phyloP scores from a whole-genome alignment of 2,113 vertebrate genomes.

The Nerophis lumbriciformis region DNA sequence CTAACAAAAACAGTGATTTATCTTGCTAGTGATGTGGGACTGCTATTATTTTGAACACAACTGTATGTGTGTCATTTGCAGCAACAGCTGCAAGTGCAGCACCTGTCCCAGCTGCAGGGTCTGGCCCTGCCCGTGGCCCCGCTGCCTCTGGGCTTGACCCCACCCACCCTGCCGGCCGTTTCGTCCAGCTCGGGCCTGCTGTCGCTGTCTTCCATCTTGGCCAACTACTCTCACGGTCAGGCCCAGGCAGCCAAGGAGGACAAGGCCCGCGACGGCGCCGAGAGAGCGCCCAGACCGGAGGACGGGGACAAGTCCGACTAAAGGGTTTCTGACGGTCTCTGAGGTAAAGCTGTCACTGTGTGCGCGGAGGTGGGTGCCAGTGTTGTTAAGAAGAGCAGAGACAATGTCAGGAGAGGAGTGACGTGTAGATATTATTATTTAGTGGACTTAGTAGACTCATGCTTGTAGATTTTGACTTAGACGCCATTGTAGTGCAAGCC shows the following conservation, averaged over 20 bases:
- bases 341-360: conserved; percentile 38
- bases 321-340: conserved; percentile 24
- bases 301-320: conserved; percentile 95
- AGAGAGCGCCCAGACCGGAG: conserved; percentile 81
- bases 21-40: too few species aligned
- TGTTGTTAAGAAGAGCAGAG: conserved; percentile 42
- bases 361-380: conserved; percentile 37
- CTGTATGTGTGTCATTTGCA: conserved; percentile 57
- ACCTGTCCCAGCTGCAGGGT: conserved; percentile 96
- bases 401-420: conserved; percentile 42
- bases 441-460: conserved; percentile 54
- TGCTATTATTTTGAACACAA: too few species aligned
- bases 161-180: conserved; percentile 80
- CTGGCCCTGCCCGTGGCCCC: conserved; percentile 90
- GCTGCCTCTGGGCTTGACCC: conserved; percentile 88
- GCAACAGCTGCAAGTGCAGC: conserved; percentile 98
- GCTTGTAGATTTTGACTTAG: conserved; percentile 58
- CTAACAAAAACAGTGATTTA: too few species aligned
- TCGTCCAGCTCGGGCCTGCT: conserved; percentile 88
- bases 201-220: conserved; percentile 87
- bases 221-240: conserved; percentile 79
- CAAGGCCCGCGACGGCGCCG: conserved; percentile 83
- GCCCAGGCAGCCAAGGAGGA: conserved; percentile 91
- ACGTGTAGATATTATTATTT: conserved; percentile 40
- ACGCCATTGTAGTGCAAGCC: conserved; percentile 39